These are phyloP conservation scores for Erebia aethiops DNA, from an alignment of 2,888 invertebrate species.

Conservation along the genomic window DNA sequence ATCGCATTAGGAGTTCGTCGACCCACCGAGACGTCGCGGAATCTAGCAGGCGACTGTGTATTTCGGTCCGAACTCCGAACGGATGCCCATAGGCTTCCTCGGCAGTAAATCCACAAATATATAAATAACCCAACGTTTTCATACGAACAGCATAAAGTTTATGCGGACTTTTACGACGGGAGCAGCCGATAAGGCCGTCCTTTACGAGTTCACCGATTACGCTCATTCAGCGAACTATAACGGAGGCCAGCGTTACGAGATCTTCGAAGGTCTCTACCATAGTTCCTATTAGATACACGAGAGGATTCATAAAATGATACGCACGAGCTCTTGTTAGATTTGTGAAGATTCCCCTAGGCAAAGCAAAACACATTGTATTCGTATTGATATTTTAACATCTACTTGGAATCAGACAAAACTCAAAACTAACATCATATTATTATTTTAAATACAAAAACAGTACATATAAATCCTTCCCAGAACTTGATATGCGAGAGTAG, in stretches of 20 bases:
- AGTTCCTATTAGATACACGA: slow-evolving; percentile 4
- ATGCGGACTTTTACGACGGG: slow-evolving; percentile 63
- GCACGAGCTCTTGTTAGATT: slow-evolving; percentile 41
- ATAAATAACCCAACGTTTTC: slow-evolving; percentile 66
- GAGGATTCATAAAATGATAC: slow-evolving; percentile 17
- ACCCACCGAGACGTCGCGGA: slow-evolving; percentile 79
- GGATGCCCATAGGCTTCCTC: slow-evolving; percentile 73
- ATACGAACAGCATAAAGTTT: slow-evolving; percentile 56
- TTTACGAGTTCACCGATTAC: slow-evolving; percentile 58
- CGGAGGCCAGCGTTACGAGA: slow-evolving; percentile 40
- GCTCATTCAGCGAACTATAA: slow-evolving; percentile 53
- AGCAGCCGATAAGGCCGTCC: slow-evolving; percentile 58
- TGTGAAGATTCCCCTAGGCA: slow-evolving; percentile 36
- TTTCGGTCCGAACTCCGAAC: slow-evolving; percentile 70
- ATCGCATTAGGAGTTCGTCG: slow-evolving; percentile 65
- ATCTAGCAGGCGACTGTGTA: slow-evolving; percentile 70
- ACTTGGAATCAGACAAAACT: slow-evolving; percentile 50
- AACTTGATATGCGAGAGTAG: background rate
- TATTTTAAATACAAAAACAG: slow-evolving; percentile 24
- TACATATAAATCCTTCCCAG: slow-evolving; percentile 17
- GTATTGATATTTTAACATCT: slow-evolving; percentile 49
- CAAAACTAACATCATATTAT: slow-evolving; percentile 48
- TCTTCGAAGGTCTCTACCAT: slow-evolving; percentile 32
- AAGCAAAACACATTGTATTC: slow-evolving; percentile 48
- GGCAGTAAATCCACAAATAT: slow-evolving; percentile 70